A percentile compares a stretch with the other conserved stretches of the same genome.
phyloP scores from a whole-genome alignment of 1,140 invertebrate species.

The Cryptotermes secundus region DNA sequence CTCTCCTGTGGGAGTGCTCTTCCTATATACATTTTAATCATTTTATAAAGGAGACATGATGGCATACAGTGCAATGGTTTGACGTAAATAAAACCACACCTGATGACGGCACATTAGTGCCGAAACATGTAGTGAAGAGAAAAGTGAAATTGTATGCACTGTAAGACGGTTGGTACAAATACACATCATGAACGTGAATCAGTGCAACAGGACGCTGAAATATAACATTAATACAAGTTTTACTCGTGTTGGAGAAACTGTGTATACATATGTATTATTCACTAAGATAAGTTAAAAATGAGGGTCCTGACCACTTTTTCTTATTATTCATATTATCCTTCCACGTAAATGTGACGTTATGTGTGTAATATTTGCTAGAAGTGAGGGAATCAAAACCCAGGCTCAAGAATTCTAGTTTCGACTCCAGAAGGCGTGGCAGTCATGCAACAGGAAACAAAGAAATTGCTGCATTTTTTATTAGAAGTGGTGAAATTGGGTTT shows the following conservation, averaged over 20 bases:
- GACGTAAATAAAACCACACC: too few relatives aligned
- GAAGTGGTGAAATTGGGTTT: background rate
- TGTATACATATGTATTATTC: background rate
- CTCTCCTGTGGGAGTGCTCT: too few relatives aligned
- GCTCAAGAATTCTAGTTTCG: background rate
- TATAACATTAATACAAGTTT: too few relatives aligned
- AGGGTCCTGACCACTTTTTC: background rate
- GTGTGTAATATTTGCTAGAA: background rate
- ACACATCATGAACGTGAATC: too few relatives aligned
- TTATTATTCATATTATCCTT: background rate
- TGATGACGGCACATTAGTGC: too few relatives aligned
- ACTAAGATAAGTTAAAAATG: background rate
- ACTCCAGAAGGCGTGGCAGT: background rate
- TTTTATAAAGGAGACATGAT: too few relatives aligned
- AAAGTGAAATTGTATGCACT: too few relatives aligned
- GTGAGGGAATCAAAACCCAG: background rate
- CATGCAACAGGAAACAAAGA: background rate
- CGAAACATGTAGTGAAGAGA: too few relatives aligned
- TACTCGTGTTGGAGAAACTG: background rate
- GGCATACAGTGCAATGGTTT: too few relatives aligned
- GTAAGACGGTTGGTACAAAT: too few relatives aligned
- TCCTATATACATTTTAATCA: too few relatives aligned
- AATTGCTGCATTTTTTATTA: background rate
- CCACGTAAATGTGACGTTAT: background rate
- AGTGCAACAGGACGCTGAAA: too few relatives aligned